A percentile compares a stretch with the other conserved stretches of the same genome.
Conservation (phyloP, 2,888 invertebrate genomes). For the Alentia gelatinosa region DNA sequence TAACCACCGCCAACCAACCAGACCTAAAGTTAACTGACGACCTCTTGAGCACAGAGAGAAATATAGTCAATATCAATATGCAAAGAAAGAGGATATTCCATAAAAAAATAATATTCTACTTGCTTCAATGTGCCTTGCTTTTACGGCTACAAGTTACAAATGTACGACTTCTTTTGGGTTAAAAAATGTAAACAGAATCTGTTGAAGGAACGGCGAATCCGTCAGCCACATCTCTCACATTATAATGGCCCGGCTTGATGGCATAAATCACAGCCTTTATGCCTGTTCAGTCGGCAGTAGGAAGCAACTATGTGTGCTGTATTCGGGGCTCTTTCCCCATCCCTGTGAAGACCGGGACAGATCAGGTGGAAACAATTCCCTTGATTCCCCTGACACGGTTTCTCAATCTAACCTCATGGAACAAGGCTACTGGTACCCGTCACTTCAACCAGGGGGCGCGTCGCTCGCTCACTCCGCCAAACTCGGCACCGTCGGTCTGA, state of each 20-base stretch:
- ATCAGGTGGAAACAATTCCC: neutral
- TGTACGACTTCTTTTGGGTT: too few relatives aligned
- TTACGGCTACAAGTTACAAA: too few relatives aligned
- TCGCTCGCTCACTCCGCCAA: neutral
- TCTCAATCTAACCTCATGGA: slow-evolving; percentile 13
- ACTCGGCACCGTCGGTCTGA: neutral
- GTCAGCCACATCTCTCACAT: neutral
- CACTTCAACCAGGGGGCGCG: neutral
- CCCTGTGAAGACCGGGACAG: neutral
- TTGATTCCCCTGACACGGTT: slow-evolving; percentile 33
- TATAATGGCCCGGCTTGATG: neutral
- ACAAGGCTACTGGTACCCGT: neutral
- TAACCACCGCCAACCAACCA: too few relatives aligned
- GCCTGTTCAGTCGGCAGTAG: neutral
- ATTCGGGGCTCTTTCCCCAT: neutral
- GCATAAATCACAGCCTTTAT: neutral
- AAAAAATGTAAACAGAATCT: too few relatives aligned
- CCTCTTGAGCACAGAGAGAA: too few relatives aligned
- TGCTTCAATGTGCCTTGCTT: too few relatives aligned
- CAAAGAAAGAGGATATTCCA: too few relatives aligned
- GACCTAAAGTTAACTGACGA: too few relatives aligned
- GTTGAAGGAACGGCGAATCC: too few relatives aligned
- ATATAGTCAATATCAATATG: too few relatives aligned
- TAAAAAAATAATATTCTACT: too few relatives aligned
- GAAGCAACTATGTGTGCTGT: neutral